Evolutionary conservation across 2,888 invertebrate genomes (phyloP).

Genomic region (Callosobruchus maculatus): DNA sequence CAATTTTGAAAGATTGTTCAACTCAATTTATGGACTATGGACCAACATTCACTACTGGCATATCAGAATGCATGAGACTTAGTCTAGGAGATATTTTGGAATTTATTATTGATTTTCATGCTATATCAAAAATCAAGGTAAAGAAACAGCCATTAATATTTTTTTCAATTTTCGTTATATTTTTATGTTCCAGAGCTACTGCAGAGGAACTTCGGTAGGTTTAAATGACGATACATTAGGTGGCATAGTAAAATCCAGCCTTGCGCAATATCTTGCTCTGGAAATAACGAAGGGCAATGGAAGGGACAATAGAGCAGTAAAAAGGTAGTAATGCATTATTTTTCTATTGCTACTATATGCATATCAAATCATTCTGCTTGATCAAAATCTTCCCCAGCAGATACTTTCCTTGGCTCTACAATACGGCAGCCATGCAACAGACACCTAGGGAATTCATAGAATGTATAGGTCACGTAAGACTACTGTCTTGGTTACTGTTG

Average conservation of each 20-base stretch:
- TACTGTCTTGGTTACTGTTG: constrained; percentile 92
- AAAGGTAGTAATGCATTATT: constrained; percentile 26
- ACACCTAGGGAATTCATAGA: constrained; percentile 93
- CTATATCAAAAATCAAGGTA: constrained; percentile 94
- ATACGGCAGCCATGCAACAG: constrained; percentile 67
- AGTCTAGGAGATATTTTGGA: constrained; percentile 92
- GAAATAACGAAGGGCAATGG: constrained; percentile 88
- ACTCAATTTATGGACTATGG: constrained; percentile 43
- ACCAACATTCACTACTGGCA: constrained; percentile 72
- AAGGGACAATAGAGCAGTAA: constrained; percentile 77
- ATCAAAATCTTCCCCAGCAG: constrained; percentile 38
- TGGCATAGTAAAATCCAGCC: constrained; percentile 91
- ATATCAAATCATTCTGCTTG: neutral
- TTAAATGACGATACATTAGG: constrained; percentile 95
- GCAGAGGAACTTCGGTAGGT: constrained; percentile 62
- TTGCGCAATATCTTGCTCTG: constrained; percentile 89
- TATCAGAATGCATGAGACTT: constrained; percentile 90
- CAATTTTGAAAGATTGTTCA: constrained; percentile 59
- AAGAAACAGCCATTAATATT: neutral
- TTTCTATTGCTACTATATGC: too few species aligned
- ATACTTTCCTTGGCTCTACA: constrained; percentile 88
- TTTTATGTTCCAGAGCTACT: constrained; percentile 57
- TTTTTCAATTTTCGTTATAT: neutral
- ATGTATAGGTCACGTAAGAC: constrained; percentile 89
- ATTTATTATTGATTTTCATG: constrained; percentile 93